These are phyloP conservation scores for Phrynocephalus forsythii DNA, from an alignment of 2,797 vertebrate species.

Conservation along the genomic window DNA sequence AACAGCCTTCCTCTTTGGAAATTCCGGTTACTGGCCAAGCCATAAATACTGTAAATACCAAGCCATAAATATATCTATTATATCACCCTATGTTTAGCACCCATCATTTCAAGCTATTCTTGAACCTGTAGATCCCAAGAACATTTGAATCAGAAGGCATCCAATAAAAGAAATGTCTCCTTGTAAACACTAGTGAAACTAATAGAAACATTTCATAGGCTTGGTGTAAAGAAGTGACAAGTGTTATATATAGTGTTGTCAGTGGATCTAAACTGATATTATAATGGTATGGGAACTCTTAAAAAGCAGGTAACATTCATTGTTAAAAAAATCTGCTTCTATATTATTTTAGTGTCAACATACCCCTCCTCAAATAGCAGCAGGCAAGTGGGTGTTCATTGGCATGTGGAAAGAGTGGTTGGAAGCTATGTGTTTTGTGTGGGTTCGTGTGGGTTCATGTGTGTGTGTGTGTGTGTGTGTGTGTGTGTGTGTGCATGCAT, in stretches of 20 bases:
- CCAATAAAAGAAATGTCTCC: constrained; percentile 9
- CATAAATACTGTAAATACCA: neutral
- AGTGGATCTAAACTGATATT: constrained; percentile 60
- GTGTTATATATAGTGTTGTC: constrained; percentile 51
- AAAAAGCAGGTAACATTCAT: constrained; percentile 69
- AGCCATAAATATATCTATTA: constrained; percentile 31
- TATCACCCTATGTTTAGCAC: constrained; percentile 42
- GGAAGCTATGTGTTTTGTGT: constrained; percentile 42
- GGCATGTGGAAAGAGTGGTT: constrained; percentile 59
- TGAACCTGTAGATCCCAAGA: constrained; percentile 22
- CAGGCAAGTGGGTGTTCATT: constrained; percentile 60
- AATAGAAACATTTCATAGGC: constrained; percentile 42
- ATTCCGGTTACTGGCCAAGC: neutral
- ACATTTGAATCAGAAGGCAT: constrained; percentile 27
- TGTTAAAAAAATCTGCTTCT: constrained; percentile 64
- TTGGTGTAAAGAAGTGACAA: neutral
- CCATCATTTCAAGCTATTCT: constrained; percentile 41
- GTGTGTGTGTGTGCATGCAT: neutral
- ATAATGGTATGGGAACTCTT: constrained; percentile 58
- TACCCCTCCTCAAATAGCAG: constrained; percentile 59
- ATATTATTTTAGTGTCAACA: constrained; percentile 58
- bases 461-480: neutral
- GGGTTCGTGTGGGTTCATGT: constrained; percentile 32
- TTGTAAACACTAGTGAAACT: constrained; percentile 34
- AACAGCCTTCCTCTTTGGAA: constrained; percentile 14